These are phyloP conservation scores for Trachemys scripta DNA, from an alignment of 2,113 vertebrate genomes.

Conservation along the genomic window DNA sequence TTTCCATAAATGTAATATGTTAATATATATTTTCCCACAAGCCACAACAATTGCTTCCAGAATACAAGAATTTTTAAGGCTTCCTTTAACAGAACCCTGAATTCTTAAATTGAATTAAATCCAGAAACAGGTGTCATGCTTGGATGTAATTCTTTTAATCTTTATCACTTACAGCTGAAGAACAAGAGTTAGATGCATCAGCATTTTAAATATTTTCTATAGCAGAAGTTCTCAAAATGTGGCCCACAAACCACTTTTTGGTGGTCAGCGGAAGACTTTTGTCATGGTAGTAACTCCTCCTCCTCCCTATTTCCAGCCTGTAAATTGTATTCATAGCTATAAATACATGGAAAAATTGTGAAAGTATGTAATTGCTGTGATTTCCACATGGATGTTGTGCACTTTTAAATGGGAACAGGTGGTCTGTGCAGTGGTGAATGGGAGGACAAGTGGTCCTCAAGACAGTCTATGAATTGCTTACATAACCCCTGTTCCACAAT, in stretches of 20 bases:
- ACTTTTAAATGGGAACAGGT: slow-evolving; percentile 40
- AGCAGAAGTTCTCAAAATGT: slow-evolving; percentile 1
- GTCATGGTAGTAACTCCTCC: not conserved
- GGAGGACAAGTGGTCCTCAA: slow-evolving; percentile 23
- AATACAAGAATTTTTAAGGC: slow-evolving; percentile 30
- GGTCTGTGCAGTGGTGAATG: slow-evolving; percentile 25
- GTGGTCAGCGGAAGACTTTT: slow-evolving; percentile 13
- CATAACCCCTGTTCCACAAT: not conserved
- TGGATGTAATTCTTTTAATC: slow-evolving; percentile 28
- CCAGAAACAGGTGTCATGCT: slow-evolving; percentile 60
- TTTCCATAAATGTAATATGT: slow-evolving; percentile 61
- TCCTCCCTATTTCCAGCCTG: slow-evolving; percentile 51
- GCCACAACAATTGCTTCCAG: slow-evolving; percentile 36
- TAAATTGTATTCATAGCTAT: slow-evolving; percentile 30
- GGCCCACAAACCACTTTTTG: not conserved
- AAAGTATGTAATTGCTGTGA: slow-evolving; percentile 35
- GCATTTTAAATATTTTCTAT: slow-evolving; percentile 50
- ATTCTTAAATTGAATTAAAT: slow-evolving; percentile 34
- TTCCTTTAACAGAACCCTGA: not conserved
- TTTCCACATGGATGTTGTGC: slow-evolving; percentile 47
- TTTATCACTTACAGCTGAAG: slow-evolving; percentile 25
- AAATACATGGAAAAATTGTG: slow-evolving; percentile 32
- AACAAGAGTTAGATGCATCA: slow-evolving; percentile 14
- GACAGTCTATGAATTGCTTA: slow-evolving; percentile 21
- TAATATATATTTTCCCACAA: slow-evolving; percentile 64